phyloP scores from a whole-genome alignment of 2,888 invertebrate species.

The Caenorhabditis macrosperma region DNA sequence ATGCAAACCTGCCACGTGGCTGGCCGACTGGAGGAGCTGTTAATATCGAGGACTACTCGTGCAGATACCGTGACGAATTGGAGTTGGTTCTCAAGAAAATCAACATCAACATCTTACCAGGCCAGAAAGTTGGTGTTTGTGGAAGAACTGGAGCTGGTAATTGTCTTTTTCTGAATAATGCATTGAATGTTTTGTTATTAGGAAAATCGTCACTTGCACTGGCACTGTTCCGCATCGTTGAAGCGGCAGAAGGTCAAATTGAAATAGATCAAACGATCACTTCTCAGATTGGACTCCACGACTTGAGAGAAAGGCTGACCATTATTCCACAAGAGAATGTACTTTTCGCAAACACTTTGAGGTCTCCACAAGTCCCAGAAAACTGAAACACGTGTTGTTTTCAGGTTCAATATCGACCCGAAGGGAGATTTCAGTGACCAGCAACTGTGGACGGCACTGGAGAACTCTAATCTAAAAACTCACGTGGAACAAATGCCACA shows the following conservation, averaged over 20 bases:
- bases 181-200: too few species aligned
- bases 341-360: slow-evolving; percentile 51
- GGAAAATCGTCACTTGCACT: slow-evolving; percentile 79
- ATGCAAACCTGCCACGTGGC: slow-evolving; percentile 37
- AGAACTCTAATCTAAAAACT: slow-evolving; percentile 62
- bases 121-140: slow-evolving; percentile 83
- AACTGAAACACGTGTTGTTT: neutral
- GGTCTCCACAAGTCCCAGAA: slow-evolving; percentile 19
- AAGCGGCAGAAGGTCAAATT: slow-evolving; percentile 75
- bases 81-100: slow-evolving; percentile 81
- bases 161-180: too few species aligned
- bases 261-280: slow-evolving; percentile 73
- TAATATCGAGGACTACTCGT: slow-evolving; percentile 61
- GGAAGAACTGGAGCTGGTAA: slow-evolving; percentile 81
- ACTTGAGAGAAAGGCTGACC: slow-evolving; percentile 88
- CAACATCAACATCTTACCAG: slow-evolving; percentile 82
- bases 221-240: slow-evolving; percentile 79
- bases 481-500: slow-evolving; percentile 65
- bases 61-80: slow-evolving; percentile 87
- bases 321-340: slow-evolving; percentile 84
- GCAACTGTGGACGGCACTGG: slow-evolving; percentile 66
- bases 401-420: slow-evolving; percentile 95
- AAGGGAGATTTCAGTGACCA: slow-evolving; percentile 83
- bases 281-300: slow-evolving; percentile 87
- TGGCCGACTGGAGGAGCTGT: slow-evolving; percentile 69